These are phyloP conservation scores for Noctua fimbriata DNA, from an alignment of 2,888 invertebrate genomes.

Conservation along the genomic window DNA sequence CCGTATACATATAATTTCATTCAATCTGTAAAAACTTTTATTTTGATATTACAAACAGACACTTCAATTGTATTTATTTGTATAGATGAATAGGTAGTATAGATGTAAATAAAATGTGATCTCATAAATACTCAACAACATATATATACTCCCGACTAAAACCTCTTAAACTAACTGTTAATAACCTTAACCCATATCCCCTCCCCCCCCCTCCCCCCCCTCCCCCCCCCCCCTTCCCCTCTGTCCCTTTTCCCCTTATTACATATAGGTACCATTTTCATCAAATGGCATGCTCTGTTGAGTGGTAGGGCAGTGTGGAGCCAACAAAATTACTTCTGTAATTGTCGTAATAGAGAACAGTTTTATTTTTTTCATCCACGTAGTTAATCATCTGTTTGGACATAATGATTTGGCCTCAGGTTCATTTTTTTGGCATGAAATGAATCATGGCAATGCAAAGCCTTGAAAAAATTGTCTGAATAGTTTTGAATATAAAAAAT, in stretches of 20 bases:
- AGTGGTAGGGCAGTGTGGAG: constrained; percentile 55
- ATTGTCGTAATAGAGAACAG: constrained; percentile 69
- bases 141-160: too few species aligned
- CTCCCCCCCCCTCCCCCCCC: too few species aligned
- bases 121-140: neutral
- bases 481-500: neutral
- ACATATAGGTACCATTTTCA: too few species aligned
- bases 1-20: too few species aligned
- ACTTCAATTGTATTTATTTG: too few species aligned
- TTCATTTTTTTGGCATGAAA: constrained; percentile 26
- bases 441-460: constrained; percentile 46
- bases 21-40: too few species aligned
- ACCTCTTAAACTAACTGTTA: too few species aligned
- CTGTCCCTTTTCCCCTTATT: too few species aligned
- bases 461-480: constrained; percentile 36
- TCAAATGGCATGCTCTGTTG: constrained; percentile 46
- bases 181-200: too few species aligned
- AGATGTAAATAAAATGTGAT: neutral
- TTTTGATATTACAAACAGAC: too few species aligned
- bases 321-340: constrained; percentile 62
- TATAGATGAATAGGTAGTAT: too few species aligned
- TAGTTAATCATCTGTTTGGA: constrained; percentile 61
- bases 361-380: constrained; percentile 63
- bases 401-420: constrained; percentile 55
- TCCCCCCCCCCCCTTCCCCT: too few species aligned